Conservation (phyloP, 2,113 vertebrate genomes). For the Piprites chloris region DNA sequence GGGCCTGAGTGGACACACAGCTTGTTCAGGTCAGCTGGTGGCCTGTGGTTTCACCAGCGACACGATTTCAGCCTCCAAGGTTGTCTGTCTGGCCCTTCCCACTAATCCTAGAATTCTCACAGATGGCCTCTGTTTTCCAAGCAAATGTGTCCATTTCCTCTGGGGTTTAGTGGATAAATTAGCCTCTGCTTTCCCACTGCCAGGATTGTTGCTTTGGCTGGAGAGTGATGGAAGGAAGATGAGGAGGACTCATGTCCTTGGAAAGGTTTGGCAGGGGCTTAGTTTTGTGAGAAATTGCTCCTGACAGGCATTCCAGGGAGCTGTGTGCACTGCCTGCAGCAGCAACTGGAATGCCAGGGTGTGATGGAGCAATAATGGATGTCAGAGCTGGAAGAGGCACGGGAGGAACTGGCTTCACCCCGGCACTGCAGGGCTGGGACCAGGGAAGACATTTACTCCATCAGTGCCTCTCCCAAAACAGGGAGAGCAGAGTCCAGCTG, state of each 20-base stretch:
- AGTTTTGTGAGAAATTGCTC: slow-evolving; percentile 27
- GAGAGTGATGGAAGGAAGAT: not conserved
- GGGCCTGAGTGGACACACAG: not conserved
- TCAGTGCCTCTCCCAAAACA: not conserved
- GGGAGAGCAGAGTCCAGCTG: not conserved
- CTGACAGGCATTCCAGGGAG: slow-evolving; percentile 30
- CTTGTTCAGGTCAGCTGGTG: not conserved
- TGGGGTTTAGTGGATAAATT: not conserved
- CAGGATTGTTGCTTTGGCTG: not conserved
- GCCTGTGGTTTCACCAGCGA: not conserved
- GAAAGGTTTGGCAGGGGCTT: slow-evolving; percentile 8
- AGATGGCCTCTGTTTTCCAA: not conserved
- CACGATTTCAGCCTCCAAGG: not conserved
- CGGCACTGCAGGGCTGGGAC: not conserved
- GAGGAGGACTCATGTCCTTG: slow-evolving; percentile 6
- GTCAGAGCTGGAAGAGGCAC: not conserved
- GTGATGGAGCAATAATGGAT: slow-evolving; percentile 22
- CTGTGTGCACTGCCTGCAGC: not conserved
- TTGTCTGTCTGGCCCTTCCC: not conserved
- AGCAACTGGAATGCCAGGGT: not conserved
- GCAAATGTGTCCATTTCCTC: not conserved
- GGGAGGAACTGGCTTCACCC: not conserved
- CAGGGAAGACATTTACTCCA: not conserved
- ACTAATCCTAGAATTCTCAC: not conserved
- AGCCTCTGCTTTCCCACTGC: not conserved